Evolutionary conservation across 2,113 vertebrate species (phyloP).

Genomic region (Oxygymnocypris stewartii): DNA sequence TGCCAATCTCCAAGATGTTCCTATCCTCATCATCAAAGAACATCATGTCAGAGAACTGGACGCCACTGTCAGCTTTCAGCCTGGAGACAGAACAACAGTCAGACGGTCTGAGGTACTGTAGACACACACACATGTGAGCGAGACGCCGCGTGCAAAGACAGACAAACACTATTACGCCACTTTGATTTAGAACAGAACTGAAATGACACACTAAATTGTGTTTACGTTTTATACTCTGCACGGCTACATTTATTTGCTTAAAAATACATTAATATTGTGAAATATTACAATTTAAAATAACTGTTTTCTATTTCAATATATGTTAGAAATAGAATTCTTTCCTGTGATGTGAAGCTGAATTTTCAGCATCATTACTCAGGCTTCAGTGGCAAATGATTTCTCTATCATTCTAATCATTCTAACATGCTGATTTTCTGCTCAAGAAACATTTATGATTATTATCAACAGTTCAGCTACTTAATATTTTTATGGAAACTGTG

Average conservation of each 20-base stretch:
- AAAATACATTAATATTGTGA: background rate
- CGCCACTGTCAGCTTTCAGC: conserved; percentile 64
- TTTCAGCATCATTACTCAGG: background rate
- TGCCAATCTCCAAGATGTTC: conserved; percentile 71
- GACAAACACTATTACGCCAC: background rate
- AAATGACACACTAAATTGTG: background rate
- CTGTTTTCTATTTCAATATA: background rate
- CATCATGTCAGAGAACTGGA: conserved; percentile 73
- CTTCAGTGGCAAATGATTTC: background rate
- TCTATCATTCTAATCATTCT: no score
- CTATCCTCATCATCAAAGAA: conserved; percentile 78
- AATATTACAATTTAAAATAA: background rate
- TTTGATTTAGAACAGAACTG: background rate
- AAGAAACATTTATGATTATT: background rate
- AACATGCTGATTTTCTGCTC: background rate
- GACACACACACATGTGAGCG: conserved; percentile 7
- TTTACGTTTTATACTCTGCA: background rate
- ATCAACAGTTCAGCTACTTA: background rate
- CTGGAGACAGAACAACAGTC: conserved; percentile 52
- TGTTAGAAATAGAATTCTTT: background rate
- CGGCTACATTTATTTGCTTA: background rate
- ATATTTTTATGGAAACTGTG: background rate
- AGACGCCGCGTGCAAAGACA: background rate
- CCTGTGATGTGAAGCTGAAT: background rate
- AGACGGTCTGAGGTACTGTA: background rate